Evolutionary conservation across 2,113 vertebrate genomes (phyloP), one percentile per base, ranked within the genome.

Genomic region (Craseonycteris thonglongyai): DNA sequence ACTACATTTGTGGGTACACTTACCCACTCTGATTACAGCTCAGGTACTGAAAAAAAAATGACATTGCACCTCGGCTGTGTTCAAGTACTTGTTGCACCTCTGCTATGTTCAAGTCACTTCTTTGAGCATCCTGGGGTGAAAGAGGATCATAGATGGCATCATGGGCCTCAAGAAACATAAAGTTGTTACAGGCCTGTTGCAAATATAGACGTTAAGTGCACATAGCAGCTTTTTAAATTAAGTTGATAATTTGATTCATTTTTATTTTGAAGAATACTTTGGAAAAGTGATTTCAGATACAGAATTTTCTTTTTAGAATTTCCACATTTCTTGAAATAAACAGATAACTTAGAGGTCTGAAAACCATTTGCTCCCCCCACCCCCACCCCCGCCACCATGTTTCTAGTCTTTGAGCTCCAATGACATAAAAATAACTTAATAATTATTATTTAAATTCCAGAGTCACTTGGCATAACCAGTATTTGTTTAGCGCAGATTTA

Each of bases 281-380:
- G 89, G 63, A 96, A 97, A 86, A 65, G 81, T 61, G 95, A 92
- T 72, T 95, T 88, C 74, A 81, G 8, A 85, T 94, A 33, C 35
- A 95, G 94, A 95, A 71, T 40, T 95, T 97, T 97, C 93, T 95
- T 96, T 79, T 90, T 96, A 96, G 93, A 88, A 91, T 35, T 45
- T 59, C 40, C 28, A 85, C 51, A 92, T 95, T 96, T 97, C 95
- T 97, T 87, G 91, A 97, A 97, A 97, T 95, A 97, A 97, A 90
- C 88, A 97, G 96, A 84, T 98, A 92, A 65, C 76, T 95, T 93
- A 94, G n/a, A 47, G 72, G 83, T 96, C 79, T 96, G 89, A 95
- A 92, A 95, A 49, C 76, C 90, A 45, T 90, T 97, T 85, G 90
- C 96, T n/a, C n/a, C n/a, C n/a, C n/a, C n/a, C n/a, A n/a, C n/a